Evolutionary conservation across 1,140 invertebrate species (phyloP), one percentile per base, ranked within the genome.

Genomic region (Drosophila nigromelanica): DNA sequence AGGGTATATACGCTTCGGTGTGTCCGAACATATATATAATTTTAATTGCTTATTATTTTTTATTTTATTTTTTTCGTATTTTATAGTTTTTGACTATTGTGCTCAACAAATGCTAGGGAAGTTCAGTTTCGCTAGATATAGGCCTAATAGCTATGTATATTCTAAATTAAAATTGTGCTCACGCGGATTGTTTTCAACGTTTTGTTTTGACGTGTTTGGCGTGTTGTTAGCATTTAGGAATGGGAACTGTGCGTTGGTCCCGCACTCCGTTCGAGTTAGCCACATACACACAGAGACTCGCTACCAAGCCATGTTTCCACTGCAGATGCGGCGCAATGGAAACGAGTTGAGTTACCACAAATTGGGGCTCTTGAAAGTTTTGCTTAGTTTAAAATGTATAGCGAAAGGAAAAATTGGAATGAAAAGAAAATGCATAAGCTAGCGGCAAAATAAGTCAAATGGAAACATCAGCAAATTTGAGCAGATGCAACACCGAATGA

Each of bases 121-220:
- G 43, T 55, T 59, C 24, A 39, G 30, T 42, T 54, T 67, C 33
- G 40, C 47, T 73, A 61, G 52, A 48, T 72, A 69, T 81, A 78
- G 63, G 75, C 82, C 82, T 89, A 71, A 67, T 66, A 51, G 71
- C 82, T 87, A 87, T 68, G 27, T 55, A 48, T 51, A 24, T 66
- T 79, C 82, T 87, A 89, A 87, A 87, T 89, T 77, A 89, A 87
- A 89, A 87, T 87, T 87, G 82, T 87, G 82, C 82, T 79, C 71
- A 78, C 82, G 82, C 82, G 83, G 82, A 87, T 87, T 87, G 73
- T 76, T 68, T 75, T 66, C 67, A 70, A 74, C 59, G 37, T 76
- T 78, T 73, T 64, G 10, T 66, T 64, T 59, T 47, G 10, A 33
- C 48, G 48, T 51, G 45, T 80, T 64, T 79, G 80, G 80, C 76